A percentile compares a stretch with the other conserved stretches of the same genome.
phyloP scores from a whole-genome alignment of 1,140 invertebrate species.

The Ceratitis capitata region DNA sequence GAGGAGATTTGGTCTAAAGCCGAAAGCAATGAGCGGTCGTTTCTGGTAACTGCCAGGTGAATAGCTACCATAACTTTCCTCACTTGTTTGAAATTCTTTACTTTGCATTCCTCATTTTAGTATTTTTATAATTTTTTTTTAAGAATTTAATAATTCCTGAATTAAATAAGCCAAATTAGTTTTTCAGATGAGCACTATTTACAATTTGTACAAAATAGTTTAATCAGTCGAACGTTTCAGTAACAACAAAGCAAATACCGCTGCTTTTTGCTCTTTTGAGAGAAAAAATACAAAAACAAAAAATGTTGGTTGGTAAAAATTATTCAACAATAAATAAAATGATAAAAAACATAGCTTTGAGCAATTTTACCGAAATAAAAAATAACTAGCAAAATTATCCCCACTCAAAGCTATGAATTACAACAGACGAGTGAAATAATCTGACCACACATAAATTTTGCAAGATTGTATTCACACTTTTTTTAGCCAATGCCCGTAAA shows the following conservation, averaged over 20 bases:
- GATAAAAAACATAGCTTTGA: background rate
- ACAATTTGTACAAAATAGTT: too few species aligned
- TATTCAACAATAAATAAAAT: background rate
- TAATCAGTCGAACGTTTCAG: background rate
- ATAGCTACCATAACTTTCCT: too few species aligned
- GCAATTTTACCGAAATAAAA: background rate
- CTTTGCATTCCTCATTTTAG: too few species aligned
- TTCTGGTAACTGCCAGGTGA: too few species aligned
- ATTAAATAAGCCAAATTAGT: too few species aligned
- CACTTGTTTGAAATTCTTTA: too few species aligned
- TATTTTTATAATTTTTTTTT: too few species aligned
- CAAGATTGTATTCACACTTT: slow-evolving; percentile 32
- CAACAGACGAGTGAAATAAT: slow-evolving; percentile 26
- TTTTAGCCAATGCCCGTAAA: background rate
- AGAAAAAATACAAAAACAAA: background rate
- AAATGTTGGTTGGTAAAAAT: slow-evolving; percentile 6
- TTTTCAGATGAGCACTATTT: too few species aligned
- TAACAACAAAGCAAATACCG: background rate
- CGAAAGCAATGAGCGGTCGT: too few species aligned
- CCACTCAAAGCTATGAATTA: slow-evolving; percentile 29
- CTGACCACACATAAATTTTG: slow-evolving; percentile 41
- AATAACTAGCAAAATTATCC: slow-evolving; percentile 15
- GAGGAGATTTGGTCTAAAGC: too few species aligned
- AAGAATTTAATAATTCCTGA: too few species aligned
- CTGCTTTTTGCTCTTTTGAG: too few species aligned